phyloP scores from a whole-genome alignment of 2,888 invertebrate genomes.

The Morpho achilles region DNA sequence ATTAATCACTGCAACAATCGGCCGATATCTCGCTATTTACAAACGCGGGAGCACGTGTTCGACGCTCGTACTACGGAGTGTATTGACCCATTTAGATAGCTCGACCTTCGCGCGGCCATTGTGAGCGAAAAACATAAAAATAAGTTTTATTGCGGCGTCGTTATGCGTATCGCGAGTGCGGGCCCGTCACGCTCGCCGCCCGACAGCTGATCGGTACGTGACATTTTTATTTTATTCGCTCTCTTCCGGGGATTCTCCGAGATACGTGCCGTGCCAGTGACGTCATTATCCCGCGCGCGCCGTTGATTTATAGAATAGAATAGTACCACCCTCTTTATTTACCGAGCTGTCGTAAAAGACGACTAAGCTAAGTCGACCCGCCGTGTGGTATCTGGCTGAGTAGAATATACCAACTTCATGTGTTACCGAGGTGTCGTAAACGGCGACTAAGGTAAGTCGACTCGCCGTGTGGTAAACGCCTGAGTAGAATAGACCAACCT shows the following conservation, averaged over 20 bases:
- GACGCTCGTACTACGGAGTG: conserved; percentile 76
- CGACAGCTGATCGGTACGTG: conserved; percentile 79
- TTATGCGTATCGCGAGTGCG: conserved; percentile 72
- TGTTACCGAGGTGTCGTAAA: too few relatives aligned
- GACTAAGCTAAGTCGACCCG: too few relatives aligned
- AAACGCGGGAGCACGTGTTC: conserved; percentile 78
- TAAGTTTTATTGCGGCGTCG: conserved; percentile 79
- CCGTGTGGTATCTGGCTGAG: too few relatives aligned
- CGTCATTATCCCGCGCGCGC: conserved; percentile 70
- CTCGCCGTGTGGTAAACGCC: too few relatives aligned
- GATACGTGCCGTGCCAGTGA: conserved; percentile 74
- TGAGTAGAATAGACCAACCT: too few relatives aligned
- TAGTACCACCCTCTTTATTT: too few relatives aligned
- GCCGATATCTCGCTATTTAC: conserved; percentile 80
- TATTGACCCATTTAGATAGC: conserved; percentile 80
- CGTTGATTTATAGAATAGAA: conserved; percentile 58
- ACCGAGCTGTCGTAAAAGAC: too few relatives aligned
- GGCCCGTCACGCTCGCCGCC: conserved; percentile 60
- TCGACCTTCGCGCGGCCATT: conserved; percentile 80
- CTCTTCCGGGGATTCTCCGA: conserved; percentile 77
- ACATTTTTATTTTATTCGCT: conserved; percentile 78
- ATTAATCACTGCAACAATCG: conserved; percentile 80
- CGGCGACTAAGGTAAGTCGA: too few relatives aligned
- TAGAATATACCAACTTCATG: too few relatives aligned
- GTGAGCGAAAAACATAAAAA: conserved; percentile 80